Percentiles rank a stretch among this genome's conserved stretches.
phyloP scores from a whole-genome alignment of 2,888 invertebrate species.

The Tipula vernalis region DNA sequence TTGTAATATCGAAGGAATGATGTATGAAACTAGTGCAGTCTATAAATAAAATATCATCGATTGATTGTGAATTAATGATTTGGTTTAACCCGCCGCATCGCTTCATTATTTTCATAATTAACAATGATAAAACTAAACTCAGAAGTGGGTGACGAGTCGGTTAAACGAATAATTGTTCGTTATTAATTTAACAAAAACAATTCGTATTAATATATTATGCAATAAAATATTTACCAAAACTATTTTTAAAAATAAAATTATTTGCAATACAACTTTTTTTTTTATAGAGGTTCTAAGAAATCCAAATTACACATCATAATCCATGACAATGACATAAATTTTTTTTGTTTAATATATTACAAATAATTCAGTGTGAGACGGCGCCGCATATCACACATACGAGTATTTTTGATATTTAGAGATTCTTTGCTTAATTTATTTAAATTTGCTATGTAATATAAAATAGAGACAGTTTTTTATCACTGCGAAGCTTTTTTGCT shows the following conservation, averaged over 20 bases:
- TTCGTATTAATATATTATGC: not conserved
- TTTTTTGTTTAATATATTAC: not conserved
- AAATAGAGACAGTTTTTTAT: not conserved
- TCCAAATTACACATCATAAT: slow-evolving; percentile 7
- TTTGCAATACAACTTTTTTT: not conserved
- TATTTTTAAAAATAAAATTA: not conserved
- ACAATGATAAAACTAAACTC: not conserved
- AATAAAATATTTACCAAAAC: not conserved
- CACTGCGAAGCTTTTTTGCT: not conserved
- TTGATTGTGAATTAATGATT: too few species aligned
- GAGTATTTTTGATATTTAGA: not conserved
- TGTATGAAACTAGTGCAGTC: too few species aligned
- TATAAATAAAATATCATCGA: too few species aligned
- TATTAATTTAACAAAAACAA: not conserved
- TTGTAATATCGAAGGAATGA: too few species aligned
- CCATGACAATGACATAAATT: not conserved
- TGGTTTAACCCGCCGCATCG: too few species aligned
- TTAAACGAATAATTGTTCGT: not conserved
- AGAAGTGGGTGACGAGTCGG: not conserved
- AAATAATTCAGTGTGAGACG: not conserved
- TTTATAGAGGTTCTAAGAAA: not conserved
- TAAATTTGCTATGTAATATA: not conserved
- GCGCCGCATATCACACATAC: not conserved
- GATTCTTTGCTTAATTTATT: not conserved
- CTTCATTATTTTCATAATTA: too few species aligned